A percentile compares a stretch with the other conserved stretches of the same genome.
Evolutionary conservation across 2,113 vertebrate species (phyloP).

Genomic region (Diadophis punctatus): DNA sequence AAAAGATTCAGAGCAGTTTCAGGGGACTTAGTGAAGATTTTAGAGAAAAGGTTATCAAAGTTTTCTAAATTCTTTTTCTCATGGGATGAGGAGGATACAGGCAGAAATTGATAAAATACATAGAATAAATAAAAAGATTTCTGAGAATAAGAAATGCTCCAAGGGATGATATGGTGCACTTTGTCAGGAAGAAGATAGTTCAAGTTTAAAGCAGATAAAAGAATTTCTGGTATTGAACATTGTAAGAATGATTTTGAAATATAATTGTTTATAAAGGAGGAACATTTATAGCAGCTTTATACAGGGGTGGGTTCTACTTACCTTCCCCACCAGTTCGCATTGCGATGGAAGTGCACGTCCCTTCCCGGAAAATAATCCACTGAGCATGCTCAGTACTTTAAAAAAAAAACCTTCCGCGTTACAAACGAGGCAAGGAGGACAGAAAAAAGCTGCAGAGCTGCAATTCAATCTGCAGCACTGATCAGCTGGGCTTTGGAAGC

Average conservation of each 20-base stretch:
- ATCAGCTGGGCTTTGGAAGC: too few relatives aligned
- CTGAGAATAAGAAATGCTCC: background rate
- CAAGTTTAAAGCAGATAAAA: background rate
- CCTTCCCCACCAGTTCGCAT: too few relatives aligned
- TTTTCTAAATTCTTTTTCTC: background rate
- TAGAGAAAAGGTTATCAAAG: background rate
- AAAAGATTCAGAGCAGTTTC: background rate
- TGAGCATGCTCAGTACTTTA: too few relatives aligned
- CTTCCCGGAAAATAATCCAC: too few relatives aligned
- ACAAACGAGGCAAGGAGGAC: too few relatives aligned
- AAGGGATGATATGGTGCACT: background rate
- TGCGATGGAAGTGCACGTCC: too few relatives aligned
- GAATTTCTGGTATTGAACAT: background rate
- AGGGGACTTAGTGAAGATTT: background rate
- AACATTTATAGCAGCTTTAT: background rate
- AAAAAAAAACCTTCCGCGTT: too few relatives aligned
- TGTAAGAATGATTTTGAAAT: background rate
- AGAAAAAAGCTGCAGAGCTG: too few relatives aligned
- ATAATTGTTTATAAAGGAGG: background rate
- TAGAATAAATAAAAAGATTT: background rate
- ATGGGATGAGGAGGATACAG: background rate
- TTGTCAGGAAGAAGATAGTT: background rate
- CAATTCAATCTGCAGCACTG: too few relatives aligned
- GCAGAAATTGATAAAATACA: background rate
- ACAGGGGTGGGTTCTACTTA: background rate